Conservation (phyloP, 2,888 invertebrate genomes). For the Lasioglossum figueresi region DNA sequence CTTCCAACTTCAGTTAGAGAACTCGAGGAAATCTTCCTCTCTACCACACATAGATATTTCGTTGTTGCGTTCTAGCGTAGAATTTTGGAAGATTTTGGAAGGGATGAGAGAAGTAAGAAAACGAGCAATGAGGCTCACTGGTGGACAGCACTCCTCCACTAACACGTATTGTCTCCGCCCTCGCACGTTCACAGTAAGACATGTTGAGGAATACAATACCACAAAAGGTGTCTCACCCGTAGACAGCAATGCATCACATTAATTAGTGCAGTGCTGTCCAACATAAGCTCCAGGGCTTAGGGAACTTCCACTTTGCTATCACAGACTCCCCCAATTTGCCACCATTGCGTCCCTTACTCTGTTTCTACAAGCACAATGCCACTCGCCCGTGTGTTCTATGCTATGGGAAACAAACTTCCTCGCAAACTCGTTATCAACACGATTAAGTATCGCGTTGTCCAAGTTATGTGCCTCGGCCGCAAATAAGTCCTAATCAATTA, state of each 20-base stretch:
- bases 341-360: constrained; percentile 9
- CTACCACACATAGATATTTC: background rate
- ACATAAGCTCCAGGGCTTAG: constrained; percentile 12
- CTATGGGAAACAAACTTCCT: constrained; percentile 3
- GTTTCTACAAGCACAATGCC: constrained; percentile 2
- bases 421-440: constrained; percentile 11
- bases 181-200: background rate
- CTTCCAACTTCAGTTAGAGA: background rate
- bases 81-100: background rate
- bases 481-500: background rate
- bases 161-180: background rate
- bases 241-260: constrained; percentile 15
- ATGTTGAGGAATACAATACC: constrained; percentile 1
- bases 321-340: background rate
- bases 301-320: constrained; percentile 7
- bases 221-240: constrained; percentile 7
- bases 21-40: background rate
- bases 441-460: constrained; percentile 6
- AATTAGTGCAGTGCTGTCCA: constrained; percentile 11
- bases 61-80: background rate
- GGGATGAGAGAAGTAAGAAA: background rate
- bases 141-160: background rate
- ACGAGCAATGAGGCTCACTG: background rate
- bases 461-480: background rate
- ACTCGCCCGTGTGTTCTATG: background rate